Evolutionary conservation across 2,797 vertebrate species (phyloP), one percentile per base, ranked within the genome.

Genomic region (Fundulus diaphanus): DNA sequence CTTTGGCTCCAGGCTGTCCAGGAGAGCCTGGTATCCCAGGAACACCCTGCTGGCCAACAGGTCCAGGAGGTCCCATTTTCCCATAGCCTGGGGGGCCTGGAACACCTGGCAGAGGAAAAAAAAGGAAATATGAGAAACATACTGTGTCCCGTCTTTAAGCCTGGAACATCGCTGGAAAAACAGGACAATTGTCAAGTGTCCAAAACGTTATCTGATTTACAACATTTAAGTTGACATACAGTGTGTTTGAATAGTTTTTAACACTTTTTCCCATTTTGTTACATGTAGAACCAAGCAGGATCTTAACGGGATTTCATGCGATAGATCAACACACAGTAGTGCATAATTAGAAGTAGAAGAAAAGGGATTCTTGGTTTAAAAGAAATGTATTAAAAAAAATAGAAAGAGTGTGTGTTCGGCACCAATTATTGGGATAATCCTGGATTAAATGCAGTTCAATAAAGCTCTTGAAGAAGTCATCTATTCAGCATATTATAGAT

Each of bases 21-120:
- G 95, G 93, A 1, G 96, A 87, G 0, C 98, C 98, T 0, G 97
- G 96, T 68, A 99, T 91, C 0, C 98, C 98, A 0, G 98, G 98
- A 74, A 99, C 96, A 20, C 98, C 98, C 90, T 99, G 98, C 77
- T 98, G 98, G 37, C 98, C 98, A 82, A 96, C 96, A 0, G 97
- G 79, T 44, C 98, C 98, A 0, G 97, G 95, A 13, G 96, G 90
- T 0, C 98, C 98, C 89, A 96, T 96, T 90, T 99, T 99, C 61
- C 98, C 96, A 0, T 99, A 99, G 49, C 98, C 98, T 6, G 95
- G 97, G 44, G 96, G 92, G 1, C 98, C 98, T 22, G 97, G 98
- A 51, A 97, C 82, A 88, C 98, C 98, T 99, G 82, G 24, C 61
- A 73, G 3, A 7, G 3, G 70, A 68, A 3, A 71, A 57, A 52